Base-by-base conservation (phyloP, 1,140 invertebrate genomes). In the Littorina saxatilis region DNA sequence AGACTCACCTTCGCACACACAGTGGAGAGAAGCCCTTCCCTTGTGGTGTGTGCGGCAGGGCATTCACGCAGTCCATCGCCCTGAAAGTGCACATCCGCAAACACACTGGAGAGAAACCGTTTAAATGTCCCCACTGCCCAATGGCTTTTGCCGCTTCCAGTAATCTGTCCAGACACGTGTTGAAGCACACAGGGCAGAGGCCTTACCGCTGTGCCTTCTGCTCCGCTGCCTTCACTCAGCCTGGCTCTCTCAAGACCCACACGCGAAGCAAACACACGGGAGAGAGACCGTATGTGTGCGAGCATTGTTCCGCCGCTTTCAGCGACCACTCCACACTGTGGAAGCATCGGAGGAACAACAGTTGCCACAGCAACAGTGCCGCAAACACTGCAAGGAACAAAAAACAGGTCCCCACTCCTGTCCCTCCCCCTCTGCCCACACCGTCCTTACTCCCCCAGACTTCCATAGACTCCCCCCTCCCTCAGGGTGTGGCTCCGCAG, bases 151-250 rank as follows among this genome's bases (percentile, higher is more conserved):
- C 76, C 20, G 76, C 76, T 2, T 63, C 55, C 55, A 63, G 55
- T 27, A 78, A 78, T 37, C 58, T 78, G 7, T 78, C 76, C 13
- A 55, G 76, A 17, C 76, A 78, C 76, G 13, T 63, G 76, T 58
- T 78, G 55, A 39, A 52, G 27, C 68, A 74, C 72, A 87, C 85
- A 1, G 72, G 72, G 4, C 39, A 76, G 43, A 82, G 61, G 29
- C 75, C 98, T 9, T 99, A 99, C 94, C 97, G 98, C 90, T 99
- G 98, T 92, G 95, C 95, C 83, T 96, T 97, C 9, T 99, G 98
- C 92, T 96, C 97, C 90, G 93, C 96, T 29, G 82, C 96, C 23
- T 99, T 99, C 91, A 96, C 97, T 15, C 93, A 98, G 40, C 97
- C 96, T 80, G 98, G 99, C 93, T 98, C 99, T 93, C 94, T 99